Conservation (phyloP, 1,140 invertebrate genomes). For the Drosophila triauraria region DNA sequence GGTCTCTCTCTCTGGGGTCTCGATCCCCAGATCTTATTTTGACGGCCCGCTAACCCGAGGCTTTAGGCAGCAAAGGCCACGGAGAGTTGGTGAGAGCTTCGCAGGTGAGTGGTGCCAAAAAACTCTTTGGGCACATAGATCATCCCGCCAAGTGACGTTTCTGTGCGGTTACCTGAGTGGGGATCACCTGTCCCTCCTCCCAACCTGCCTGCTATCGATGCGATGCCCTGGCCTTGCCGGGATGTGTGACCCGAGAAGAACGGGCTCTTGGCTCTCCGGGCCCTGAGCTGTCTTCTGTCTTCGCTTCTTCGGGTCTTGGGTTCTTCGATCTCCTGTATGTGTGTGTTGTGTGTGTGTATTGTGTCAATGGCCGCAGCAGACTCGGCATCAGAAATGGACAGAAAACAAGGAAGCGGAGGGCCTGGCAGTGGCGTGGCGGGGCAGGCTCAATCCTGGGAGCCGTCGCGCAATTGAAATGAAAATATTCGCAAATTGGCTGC, state of each 20-base stretch:
- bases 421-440: constrained; percentile 9
- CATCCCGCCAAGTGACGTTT: constrained; percentile 73
- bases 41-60: constrained; percentile 10
- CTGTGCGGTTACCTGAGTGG: constrained; percentile 39
- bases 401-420: constrained; percentile 7
- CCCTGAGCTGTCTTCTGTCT: constrained; percentile 42
- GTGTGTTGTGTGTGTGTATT: constrained; percentile 51
- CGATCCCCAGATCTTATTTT: constrained; percentile 45
- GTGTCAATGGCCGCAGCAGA: constrained; percentile 73
- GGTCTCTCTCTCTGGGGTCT: constrained; percentile 14
- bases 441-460: constrained; percentile 60
- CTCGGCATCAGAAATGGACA: constrained; percentile 30
- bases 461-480: constrained; percentile 81
- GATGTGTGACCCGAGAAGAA: constrained; percentile 44
- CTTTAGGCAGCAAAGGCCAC: not conserved
- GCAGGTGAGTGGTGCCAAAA: constrained; percentile 60
- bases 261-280: constrained; percentile 11
- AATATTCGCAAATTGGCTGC: constrained; percentile 85
- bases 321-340: constrained; percentile 8
- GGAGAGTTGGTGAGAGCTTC: constrained; percentile 4
- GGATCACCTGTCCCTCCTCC: constrained; percentile 9
- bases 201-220: constrained; percentile 16
- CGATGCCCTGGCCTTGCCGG: constrained; percentile 24
- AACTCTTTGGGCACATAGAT: constrained; percentile 58
- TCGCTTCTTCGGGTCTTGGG: not conserved